phyloP scores from a whole-genome alignment of 2,888 invertebrate genomes.

The Parnassius apollo region DNA sequence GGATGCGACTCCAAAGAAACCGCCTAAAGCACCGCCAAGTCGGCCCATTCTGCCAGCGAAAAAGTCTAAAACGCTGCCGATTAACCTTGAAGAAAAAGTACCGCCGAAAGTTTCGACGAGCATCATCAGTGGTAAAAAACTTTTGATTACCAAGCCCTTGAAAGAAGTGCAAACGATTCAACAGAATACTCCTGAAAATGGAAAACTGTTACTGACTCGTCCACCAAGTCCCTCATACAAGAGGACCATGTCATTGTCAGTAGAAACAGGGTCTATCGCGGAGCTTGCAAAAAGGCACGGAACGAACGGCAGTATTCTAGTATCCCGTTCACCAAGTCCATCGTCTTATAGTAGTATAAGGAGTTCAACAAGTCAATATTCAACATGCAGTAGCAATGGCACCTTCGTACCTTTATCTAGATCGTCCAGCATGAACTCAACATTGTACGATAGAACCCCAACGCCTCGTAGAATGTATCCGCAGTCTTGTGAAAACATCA shows the following conservation, averaged over 20 bases:
- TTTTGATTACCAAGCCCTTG: conserved; percentile 67
- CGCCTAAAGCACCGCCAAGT: conserved; percentile 62
- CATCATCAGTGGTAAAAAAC: conserved; percentile 59
- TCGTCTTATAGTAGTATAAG: conserved; percentile 61
- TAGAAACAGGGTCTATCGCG: conserved; percentile 75
- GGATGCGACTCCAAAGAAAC: conserved; percentile 70
- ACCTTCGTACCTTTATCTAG: conserved; percentile 68
- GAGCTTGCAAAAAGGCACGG: conserved; percentile 72
- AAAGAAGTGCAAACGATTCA: conserved; percentile 69
- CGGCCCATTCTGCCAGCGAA: conserved; percentile 69
- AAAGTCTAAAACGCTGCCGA: conserved; percentile 72
- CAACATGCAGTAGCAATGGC: conserved; percentile 73
- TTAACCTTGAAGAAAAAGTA: conserved; percentile 66
- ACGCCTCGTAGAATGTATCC: conserved; percentile 86
- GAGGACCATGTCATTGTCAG: conserved; percentile 64
- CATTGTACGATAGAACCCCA: conserved; percentile 64
- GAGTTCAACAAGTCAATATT: conserved; percentile 70
- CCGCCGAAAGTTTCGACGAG: conserved; percentile 55
- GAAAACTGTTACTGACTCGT: conserved; percentile 52
- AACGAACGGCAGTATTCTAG: conserved; percentile 51
- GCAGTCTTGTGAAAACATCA: conserved; percentile 76
- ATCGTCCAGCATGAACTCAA: conserved; percentile 68
- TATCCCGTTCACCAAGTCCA: conserved; percentile 82
- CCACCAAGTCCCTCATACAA: conserved; percentile 67
- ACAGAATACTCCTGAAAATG: conserved; percentile 49